A percentile compares a stretch with the other conserved stretches of the same genome.
These are phyloP conservation scores for Parnassius smintheus DNA, from an alignment of 2,888 invertebrate species.

Conservation along the genomic window DNA sequence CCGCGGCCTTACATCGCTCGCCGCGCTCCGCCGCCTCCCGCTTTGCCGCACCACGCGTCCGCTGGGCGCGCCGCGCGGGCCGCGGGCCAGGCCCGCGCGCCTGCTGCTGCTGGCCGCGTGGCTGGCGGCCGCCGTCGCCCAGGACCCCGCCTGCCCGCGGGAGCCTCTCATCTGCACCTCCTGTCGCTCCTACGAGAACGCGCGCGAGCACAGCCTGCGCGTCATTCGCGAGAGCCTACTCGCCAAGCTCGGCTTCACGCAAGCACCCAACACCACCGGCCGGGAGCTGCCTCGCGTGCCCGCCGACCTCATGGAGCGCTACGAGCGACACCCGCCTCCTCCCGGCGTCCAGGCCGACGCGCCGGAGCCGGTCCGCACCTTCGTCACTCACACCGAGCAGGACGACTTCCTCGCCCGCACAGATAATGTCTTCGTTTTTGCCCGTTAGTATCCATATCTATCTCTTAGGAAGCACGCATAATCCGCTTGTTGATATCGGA, in stretches of 20 bases:
- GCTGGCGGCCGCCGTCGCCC: slow-evolving; percentile 67
- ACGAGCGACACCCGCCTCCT: slow-evolving; percentile 76
- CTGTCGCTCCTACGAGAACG: slow-evolving; percentile 79
- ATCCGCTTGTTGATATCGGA: slow-evolving; percentile 12
- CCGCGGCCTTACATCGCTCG: slow-evolving; percentile 74
- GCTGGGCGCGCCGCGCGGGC: slow-evolving; percentile 80
- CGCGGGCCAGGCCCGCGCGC: slow-evolving; percentile 81
- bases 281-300: slow-evolving; percentile 81
- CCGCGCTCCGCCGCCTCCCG: slow-evolving; percentile 75
- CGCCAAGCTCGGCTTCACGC: slow-evolving; percentile 82
- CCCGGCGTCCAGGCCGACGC: slow-evolving; percentile 83
- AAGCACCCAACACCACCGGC: slow-evolving; percentile 84
- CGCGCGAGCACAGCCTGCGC: slow-evolving; percentile 82
- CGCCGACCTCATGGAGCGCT: slow-evolving; percentile 75
- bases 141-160: slow-evolving; percentile 67
- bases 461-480: slow-evolving; percentile 2
- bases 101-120: slow-evolving; percentile 78
- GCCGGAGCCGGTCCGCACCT: slow-evolving; percentile 72
- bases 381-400: slow-evolving; percentile 80
- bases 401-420: slow-evolving; percentile 86
- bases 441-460: slow-evolving; percentile 78
- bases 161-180: slow-evolving; percentile 72
- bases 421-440: slow-evolving; percentile 85
- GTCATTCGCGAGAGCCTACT: slow-evolving; percentile 84
- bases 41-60: slow-evolving; percentile 80